Percentiles rank a stretch among this genome's conserved stretches.
Conservation (phyloP, 2,113 vertebrate species). For the Garra rufa region DNA sequence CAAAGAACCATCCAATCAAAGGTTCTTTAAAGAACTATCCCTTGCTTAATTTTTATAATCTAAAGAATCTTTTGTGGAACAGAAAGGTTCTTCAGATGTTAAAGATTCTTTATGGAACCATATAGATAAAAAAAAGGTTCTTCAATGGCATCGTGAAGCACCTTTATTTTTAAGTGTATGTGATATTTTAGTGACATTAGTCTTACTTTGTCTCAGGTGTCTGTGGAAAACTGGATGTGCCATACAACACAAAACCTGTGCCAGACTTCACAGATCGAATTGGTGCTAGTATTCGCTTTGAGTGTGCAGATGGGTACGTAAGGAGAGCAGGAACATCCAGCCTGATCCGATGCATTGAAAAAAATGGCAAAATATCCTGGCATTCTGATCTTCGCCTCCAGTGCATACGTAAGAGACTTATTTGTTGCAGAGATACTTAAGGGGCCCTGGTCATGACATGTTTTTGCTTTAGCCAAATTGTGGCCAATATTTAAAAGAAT, state of each 20-base stretch:
- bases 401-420: constrained; percentile 73
- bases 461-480: not conserved
- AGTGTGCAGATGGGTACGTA: constrained; percentile 45
- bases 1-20: too few species aligned
- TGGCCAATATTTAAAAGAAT: not conserved
- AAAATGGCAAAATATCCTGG: not conserved
- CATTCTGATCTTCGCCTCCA: rapidly evolving
- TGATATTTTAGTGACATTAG: not conserved
- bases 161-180: too few species aligned
- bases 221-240: not conserved
- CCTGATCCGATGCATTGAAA: constrained; percentile 53
- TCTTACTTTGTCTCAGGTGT: constrained; percentile 26
- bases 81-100: too few species aligned
- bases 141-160: too few species aligned
- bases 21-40: too few species aligned
- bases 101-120: too few species aligned
- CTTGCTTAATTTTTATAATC: too few species aligned
- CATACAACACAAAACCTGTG: not conserved
- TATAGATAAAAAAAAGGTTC: too few species aligned
- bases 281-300: constrained; percentile 10
- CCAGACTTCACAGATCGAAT: rapidly evolving
- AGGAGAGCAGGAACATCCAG: constrained; percentile 73
- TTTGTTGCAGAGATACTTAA: not conserved
- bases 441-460: not conserved
- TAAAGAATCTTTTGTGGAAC: too few species aligned